Evolutionary conservation across 2,888 invertebrate genomes (phyloP).

Genomic region (Actias luna): DNA sequence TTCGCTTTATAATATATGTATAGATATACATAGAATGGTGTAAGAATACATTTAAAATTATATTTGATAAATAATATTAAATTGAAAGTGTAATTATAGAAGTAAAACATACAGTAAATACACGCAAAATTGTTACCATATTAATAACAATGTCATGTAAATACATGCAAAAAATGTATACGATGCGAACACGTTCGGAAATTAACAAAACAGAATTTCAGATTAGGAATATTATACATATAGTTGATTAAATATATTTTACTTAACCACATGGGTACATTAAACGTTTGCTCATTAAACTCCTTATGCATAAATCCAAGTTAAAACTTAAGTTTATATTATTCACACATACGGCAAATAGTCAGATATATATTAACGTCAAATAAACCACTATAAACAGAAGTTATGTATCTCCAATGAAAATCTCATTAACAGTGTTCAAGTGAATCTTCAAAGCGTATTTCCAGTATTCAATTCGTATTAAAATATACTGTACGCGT

Average conservation of each 20-base stretch:
- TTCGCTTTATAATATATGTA: no score
- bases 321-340: not conserved
- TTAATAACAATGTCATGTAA: no score
- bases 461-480: slow-evolving; percentile 14
- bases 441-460: slow-evolving; percentile 15
- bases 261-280: no score
- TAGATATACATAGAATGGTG: no score
- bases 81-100: not conserved
- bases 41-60: no score
- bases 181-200: not conserved
- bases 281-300: no score
- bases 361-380: not conserved
- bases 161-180: not conserved
- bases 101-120: not conserved
- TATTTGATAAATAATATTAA: not conserved
- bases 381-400: not conserved
- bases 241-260: not conserved
- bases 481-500: slow-evolving; percentile 15
- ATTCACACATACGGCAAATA: not conserved
- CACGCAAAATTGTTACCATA: not conserved
- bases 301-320: not conserved
- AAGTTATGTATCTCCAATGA: not conserved
- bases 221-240: not conserved
- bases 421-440: not conserved
- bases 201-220: not conserved